Conservation (phyloP, 2,113 vertebrate species). For the Crotalus helleri region DNA sequence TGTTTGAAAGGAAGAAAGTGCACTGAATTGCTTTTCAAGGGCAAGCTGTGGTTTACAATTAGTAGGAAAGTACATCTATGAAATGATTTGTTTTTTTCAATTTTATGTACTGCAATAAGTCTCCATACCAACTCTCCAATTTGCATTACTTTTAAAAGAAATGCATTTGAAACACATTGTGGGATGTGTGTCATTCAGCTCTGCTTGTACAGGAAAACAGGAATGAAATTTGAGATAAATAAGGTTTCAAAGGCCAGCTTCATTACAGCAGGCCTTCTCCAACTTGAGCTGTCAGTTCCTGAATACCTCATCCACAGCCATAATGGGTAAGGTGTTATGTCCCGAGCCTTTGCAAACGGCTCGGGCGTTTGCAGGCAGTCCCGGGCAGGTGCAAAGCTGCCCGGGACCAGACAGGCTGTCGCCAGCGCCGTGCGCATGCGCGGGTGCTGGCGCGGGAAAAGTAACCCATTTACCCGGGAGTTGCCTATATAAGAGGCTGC, state of each 20-base stretch:
- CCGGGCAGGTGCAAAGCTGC: too few species aligned
- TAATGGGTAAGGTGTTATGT: too few species aligned
- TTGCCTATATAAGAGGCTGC: too few species aligned
- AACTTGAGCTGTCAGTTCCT: neutral
- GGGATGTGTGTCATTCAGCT: neutral
- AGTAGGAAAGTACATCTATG: neutral
- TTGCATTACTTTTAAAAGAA: neutral
- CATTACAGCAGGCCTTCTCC: neutral
- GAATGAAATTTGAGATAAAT: neutral
- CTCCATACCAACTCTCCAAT: rapidly evolving
- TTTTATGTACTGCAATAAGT: rapidly evolving
- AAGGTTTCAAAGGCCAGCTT: neutral
- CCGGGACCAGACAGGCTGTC: too few species aligned
- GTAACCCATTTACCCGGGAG: too few species aligned
- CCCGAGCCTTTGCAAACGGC: too few species aligned
- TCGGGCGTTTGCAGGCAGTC: too few species aligned
- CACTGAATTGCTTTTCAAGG: neutral
- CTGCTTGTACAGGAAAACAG: neutral
- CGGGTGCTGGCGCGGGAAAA: too few species aligned
- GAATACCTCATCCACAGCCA: neutral
- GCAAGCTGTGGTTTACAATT: neutral
- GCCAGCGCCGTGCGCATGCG: too few species aligned
- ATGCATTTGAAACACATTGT: neutral
- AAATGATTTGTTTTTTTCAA: neutral
- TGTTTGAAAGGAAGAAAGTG: neutral